phyloP scores from a whole-genome alignment of 2,888 invertebrate species.

The Tolmerus cingulatus region DNA sequence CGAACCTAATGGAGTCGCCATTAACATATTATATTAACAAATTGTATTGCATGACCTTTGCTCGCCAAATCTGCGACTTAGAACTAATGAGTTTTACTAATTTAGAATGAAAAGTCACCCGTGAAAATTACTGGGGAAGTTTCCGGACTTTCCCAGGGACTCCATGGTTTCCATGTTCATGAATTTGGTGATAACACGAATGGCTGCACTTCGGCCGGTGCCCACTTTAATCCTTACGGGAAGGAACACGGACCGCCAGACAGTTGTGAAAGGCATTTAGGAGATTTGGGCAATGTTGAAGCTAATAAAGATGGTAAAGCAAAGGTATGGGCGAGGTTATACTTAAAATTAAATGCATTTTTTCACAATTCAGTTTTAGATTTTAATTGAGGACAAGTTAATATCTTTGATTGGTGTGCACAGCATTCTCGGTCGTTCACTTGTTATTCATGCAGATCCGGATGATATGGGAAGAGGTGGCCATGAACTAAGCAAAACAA shows the following conservation, averaged over 20 bases:
- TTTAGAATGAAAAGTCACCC: constrained; percentile 70
- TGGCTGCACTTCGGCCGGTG: constrained; percentile 93
- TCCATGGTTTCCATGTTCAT: constrained; percentile 84
- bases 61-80: not conserved
- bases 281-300: constrained; percentile 88
- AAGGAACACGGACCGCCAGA: constrained; percentile 85
- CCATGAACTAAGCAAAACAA: constrained; percentile 89
- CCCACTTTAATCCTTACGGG: constrained; percentile 88
- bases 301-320: constrained; percentile 71
- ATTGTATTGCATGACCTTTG: not conserved
- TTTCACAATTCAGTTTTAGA: constrained; percentile 51
- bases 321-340: constrained; percentile 60
- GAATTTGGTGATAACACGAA: constrained; percentile 97
- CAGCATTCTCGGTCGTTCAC: constrained; percentile 83
- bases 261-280: constrained; percentile 79
- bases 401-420: constrained; percentile 75
- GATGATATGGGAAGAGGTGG: constrained; percentile 95
- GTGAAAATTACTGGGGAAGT: constrained; percentile 85
- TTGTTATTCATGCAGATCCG: constrained; percentile 90
- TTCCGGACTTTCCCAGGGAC: constrained; percentile 77
- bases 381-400: constrained; percentile 70
- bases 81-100: constrained; percentile 48
- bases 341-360: not conserved
- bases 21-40: not conserved
- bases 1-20: not conserved